phyloP scores from a whole-genome alignment of 2,113 vertebrate species.

The Sylvia atricapilla region DNA sequence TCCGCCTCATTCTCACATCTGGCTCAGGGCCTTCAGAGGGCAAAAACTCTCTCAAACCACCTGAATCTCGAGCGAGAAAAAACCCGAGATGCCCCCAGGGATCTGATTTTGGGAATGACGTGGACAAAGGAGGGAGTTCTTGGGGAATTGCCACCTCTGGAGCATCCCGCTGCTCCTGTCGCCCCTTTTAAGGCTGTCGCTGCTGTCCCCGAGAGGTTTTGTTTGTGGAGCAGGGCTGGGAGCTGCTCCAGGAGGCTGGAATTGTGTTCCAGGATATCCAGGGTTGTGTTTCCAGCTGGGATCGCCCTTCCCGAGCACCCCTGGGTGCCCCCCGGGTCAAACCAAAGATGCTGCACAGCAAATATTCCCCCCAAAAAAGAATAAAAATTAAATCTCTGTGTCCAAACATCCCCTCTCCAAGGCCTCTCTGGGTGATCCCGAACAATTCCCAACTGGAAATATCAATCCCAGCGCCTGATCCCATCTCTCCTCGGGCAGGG shows the following conservation, averaged over 20 bases:
- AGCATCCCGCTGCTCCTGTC: neutral
- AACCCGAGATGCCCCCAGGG: neutral
- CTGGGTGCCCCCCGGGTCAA: accelerated
- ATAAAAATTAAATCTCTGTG: neutral
- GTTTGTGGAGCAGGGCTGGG: neutral
- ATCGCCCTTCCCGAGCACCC: neutral
- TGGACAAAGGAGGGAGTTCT: neutral
- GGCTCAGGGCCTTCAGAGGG: no score
- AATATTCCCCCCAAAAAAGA: neutral
- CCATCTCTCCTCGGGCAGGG: accelerated
- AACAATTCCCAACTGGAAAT: neutral
- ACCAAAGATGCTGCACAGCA: neutral
- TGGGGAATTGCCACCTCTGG: neutral
- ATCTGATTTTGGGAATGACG: neutral
- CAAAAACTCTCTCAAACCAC: no score
- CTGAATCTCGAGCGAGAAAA: no score
- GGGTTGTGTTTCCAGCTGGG: accelerated
- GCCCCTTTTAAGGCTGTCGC: conserved; percentile 15
- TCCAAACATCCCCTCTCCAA: neutral
- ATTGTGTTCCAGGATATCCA: neutral
- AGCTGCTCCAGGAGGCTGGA: neutral
- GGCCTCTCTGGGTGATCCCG: neutral
- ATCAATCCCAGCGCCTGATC: neutral
- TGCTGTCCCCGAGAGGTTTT: neutral
- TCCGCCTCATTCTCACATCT: no score